Base-by-base conservation (phyloP, 2,113 vertebrate species). In the Rhadina sibilatrix region DNA sequence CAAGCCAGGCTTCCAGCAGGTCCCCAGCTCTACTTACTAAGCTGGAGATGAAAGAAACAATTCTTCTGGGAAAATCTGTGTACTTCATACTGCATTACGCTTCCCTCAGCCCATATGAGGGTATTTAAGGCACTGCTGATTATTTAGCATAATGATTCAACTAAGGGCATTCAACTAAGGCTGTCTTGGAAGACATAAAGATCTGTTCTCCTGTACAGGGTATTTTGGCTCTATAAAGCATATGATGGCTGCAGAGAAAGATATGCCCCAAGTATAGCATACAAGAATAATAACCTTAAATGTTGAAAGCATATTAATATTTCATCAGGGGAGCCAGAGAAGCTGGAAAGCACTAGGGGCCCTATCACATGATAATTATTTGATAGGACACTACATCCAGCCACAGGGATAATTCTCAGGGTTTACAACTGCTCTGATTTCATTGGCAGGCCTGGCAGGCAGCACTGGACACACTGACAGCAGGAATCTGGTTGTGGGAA, bases 311-410 rank as follows among this genome's bases (percentile, higher is more conserved):
- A 53, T 94, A 89, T 96, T 91, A 94, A 75, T 89, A 87, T 89
- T 49, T 87, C 84, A 92, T 49, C 74, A 17, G 7, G 63, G 76
- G 85, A 95, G 80, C 80, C 60, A 94, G 91, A 87, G 61, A 77
- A 93, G 72, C 71, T 87, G n/a, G 88, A 65, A 71, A 97, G 92
- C 78, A 66, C 78, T 12, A 46, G 89, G 68, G 95, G 75, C 78
- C 83, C 86, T 89, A 80, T 96, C 97, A 97, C 92, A 91, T 93
- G 96, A 94, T 96, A 96, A 97, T 98, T 92, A 94, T 87, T 96
- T 68, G 66, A 93, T 80, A 95, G 93, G 96, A 96, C 68, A 12
- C 83, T 74, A 75, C 93, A 33, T 90, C 90, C 96, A 96, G 95
- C 94, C 89, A 88, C 35, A 31, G 87, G 93, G 95, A 95, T 97